Evolutionary conservation across 2,888 invertebrate genomes (phyloP).

Genomic region (Eumerus sabulonum): DNA sequence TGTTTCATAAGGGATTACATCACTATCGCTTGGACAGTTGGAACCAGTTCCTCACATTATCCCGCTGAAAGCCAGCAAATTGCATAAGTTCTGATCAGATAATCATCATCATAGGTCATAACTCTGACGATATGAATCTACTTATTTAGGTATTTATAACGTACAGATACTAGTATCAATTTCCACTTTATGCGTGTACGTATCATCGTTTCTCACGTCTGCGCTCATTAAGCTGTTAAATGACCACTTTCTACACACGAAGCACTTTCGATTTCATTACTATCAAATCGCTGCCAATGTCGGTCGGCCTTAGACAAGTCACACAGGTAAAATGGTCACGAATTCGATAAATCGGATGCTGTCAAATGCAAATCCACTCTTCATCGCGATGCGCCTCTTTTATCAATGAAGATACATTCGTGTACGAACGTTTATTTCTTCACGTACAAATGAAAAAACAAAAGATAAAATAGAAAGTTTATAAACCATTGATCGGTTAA

Average conservation of each 20-base stretch:
- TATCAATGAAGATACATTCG: conserved; percentile 30
- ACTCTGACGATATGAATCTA: too few relatives aligned
- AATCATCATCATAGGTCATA: too few relatives aligned
- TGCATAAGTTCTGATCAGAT: too few relatives aligned
- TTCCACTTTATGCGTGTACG: background rate
- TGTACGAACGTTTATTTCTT: conserved; percentile 15
- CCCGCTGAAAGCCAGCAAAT: too few relatives aligned
- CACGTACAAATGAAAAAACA: conserved; percentile 35
- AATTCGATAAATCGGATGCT: too few relatives aligned
- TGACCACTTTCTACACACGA: conserved; percentile 54
- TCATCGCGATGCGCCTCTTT: background rate
- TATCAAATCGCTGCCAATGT: conserved; percentile 24
- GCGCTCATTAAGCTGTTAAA: too few relatives aligned
- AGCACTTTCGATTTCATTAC: conserved; percentile 62
- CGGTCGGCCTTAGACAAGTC: background rate
- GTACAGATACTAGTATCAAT: conserved; percentile 11
- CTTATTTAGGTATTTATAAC: too few relatives aligned
- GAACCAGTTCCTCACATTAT: too few relatives aligned
- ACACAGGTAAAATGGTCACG: too few relatives aligned
- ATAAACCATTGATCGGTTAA: conserved; percentile 11
- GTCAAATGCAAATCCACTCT: too few relatives aligned
- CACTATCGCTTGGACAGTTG: background rate
- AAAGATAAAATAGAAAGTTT: conserved; percentile 65
- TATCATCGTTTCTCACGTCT: too few relatives aligned
- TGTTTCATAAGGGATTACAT: too few relatives aligned